Conservation (phyloP, 92 coral and sea anemone genomes). For the Paramuricea clavata region DNA sequence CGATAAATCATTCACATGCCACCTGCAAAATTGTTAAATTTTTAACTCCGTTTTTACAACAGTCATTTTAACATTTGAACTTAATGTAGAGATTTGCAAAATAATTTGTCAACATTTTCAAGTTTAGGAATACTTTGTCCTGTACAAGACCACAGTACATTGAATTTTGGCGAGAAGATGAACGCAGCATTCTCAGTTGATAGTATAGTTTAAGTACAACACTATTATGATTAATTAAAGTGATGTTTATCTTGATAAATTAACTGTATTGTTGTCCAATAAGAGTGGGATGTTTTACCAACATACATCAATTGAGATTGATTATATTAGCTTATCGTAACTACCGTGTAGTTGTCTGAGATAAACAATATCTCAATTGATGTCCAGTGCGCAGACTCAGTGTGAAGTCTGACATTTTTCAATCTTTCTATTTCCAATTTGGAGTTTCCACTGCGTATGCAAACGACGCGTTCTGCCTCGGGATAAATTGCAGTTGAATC, state of each 20-base stretch:
- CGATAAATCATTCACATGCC: constrained; percentile 53
- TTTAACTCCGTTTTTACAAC: constrained; percentile 41
- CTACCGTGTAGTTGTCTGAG: not conserved
- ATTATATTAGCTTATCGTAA: constrained; percentile 32
- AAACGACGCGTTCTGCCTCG: too few species aligned
- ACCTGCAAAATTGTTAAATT: constrained; percentile 57
- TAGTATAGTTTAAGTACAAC: constrained; percentile 30
- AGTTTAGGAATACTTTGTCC: not conserved
- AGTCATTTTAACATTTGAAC: not conserved
- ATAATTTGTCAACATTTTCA: not conserved
- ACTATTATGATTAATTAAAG: constrained; percentile 45
- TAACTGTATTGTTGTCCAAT: constrained; percentile 42
- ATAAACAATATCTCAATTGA: constrained; percentile 4
- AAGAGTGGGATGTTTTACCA: constrained; percentile 23
- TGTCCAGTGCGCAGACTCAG: not conserved
- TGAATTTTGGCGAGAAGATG: constrained; percentile 20
- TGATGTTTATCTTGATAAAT: constrained; percentile 29
- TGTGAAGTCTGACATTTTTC: not conserved
- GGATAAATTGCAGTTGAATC: too few species aligned
- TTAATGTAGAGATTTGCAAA: not conserved
- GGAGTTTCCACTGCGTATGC: too few species aligned
- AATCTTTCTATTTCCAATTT: not conserved
- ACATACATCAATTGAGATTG: constrained; percentile 11
- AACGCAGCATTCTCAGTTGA: constrained; percentile 7
- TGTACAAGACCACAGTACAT: not conserved